These are phyloP conservation scores for Nicator chloris DNA, from an alignment of 2,113 vertebrate species.

Conservation along the genomic window DNA sequence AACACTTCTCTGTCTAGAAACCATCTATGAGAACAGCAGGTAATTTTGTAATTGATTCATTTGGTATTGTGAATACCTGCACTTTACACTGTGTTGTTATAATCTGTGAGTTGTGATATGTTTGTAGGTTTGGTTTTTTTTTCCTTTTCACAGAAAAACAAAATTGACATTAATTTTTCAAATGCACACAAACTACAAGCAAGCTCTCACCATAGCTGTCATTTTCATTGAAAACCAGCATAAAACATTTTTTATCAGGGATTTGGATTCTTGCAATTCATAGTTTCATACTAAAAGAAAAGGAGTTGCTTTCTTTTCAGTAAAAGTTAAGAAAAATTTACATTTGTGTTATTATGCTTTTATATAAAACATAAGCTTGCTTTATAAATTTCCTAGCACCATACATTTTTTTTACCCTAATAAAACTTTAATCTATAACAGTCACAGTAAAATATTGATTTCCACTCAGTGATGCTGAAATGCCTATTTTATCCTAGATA, in stretches of 20 bases:
- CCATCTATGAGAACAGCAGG: not conserved
- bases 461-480: not conserved
- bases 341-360: not conserved
- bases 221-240: not conserved
- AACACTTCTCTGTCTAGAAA: not conserved
- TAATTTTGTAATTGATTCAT: not conserved
- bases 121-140: not conserved
- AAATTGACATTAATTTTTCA: not conserved
- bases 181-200: not conserved
- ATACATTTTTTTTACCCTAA: not conserved
- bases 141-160: not conserved
- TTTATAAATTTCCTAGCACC: not conserved
- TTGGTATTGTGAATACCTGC: not conserved
- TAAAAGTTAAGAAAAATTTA: not conserved
- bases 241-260: not conserved
- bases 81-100: not conserved
- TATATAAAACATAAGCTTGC: not conserved
- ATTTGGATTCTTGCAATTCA: not conserved
- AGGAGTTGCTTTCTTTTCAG: fast-evolving
- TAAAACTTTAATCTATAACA: not conserved
- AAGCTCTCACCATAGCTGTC: not conserved
- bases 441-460: not conserved
- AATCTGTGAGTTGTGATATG: not conserved
- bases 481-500: not conserved
- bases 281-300: not conserved